Evolutionary conservation across 2,113 vertebrate species (phyloP), one percentile per base, ranked within the genome.

Genomic region (Columba janthina): DNA sequence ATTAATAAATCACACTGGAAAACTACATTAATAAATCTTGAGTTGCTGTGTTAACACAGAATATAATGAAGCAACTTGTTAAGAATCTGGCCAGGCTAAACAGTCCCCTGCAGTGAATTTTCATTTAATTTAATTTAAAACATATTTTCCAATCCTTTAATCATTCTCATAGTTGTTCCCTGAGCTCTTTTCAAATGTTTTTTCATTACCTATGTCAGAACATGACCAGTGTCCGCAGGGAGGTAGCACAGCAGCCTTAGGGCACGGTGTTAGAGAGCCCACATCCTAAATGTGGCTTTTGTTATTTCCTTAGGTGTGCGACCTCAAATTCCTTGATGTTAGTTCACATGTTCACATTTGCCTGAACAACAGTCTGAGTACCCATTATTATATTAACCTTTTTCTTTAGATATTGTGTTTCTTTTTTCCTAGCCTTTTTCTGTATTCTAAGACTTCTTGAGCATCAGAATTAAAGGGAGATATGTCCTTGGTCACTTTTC

Each of bases 81-180:
- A 93, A 80, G 57, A 71, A 69, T 79, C 65, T 79, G 66, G 15
- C 36, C 69, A 78, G 77, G 53, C 36, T 87, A 65, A 94, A 62
- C 54, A 81, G 34, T 75, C 17, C 69, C 58, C 67, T 89, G 36
- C 53, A 92, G 70, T 67, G 48, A 86, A 78, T 92, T 85, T 85
- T 84, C 38, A 77, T 93, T 80, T 94, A 76, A 91, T 88, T 75
- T 65, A 94, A 92, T 95, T 94, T 54, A 89, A 92, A 92, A 53
- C 36, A 14, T 72, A 75, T 91, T 95, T 89, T 85, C 70, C 70
- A 82, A 14, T 85, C 50, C 40, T 90, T 85, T 77, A 90, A 66
- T 94, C 44, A 50, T 88, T 89, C 54, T 93, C 20, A 17, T 53
- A 32, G 50, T 60, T 73, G 46, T 96, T 95, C 72, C 72, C 88